Conservation (phyloP, 2,113 vertebrate species). For the Ceyx melanurus region DNA sequence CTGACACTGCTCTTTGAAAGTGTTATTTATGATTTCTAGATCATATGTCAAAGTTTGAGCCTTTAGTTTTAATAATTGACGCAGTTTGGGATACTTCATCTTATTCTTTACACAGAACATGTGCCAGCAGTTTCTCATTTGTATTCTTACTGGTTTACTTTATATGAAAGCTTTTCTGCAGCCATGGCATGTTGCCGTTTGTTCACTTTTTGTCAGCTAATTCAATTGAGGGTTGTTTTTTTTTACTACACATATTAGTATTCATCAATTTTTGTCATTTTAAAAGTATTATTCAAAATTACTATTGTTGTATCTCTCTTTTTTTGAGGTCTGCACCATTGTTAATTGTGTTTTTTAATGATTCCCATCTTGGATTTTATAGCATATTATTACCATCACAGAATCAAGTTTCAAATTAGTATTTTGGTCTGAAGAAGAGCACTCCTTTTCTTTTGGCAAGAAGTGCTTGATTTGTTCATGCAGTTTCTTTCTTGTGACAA, state of each 20-base stretch:
- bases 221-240: conserved; percentile 34
- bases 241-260: conserved; percentile 53
- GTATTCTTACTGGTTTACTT: conserved; percentile 51
- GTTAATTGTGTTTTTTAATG: conserved; percentile 59
- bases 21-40: conserved; percentile 55
- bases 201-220: conserved; percentile 58
- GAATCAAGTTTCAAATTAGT: conserved; percentile 58
- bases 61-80: conserved; percentile 60
- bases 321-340: conserved; percentile 24
- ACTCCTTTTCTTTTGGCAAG: neutral
- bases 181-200: neutral
- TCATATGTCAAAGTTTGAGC: conserved; percentile 52
- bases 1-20: conserved; percentile 51
- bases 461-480: neutral
- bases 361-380: conserved; percentile 33
- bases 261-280: conserved; percentile 66
- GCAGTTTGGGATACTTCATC: conserved; percentile 39
- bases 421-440: conserved; percentile 44
- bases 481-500: neutral
- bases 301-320: conserved; percentile 32
- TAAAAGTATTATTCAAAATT: conserved; percentile 62
- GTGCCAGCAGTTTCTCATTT: conserved; percentile 51
- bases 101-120: conserved; percentile 32
- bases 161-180: conserved; percentile 46
- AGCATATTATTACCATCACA: conserved; percentile 51